A percentile compares a stretch with the other conserved stretches of the same genome.
Evolutionary conservation across 2,888 invertebrate genomes (phyloP).

Genomic region (Idaea aversata): DNA sequence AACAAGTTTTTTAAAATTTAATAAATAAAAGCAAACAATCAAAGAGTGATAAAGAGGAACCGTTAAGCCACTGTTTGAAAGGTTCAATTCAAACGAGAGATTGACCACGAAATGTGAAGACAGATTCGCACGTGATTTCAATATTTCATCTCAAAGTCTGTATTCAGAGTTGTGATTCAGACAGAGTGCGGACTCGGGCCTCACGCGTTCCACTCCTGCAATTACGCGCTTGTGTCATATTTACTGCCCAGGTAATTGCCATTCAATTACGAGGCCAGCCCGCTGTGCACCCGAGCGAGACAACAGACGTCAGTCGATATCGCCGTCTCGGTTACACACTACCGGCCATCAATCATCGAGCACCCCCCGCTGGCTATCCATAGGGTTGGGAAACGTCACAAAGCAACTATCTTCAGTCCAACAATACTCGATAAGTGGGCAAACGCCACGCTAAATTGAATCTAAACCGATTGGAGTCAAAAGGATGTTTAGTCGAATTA

Average conservation of each 20-base stretch:
- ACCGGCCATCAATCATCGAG: conserved; percentile 76
- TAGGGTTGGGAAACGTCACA: conserved; percentile 76
- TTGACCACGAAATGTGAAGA: conserved; percentile 35
- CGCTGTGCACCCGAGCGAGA: conserved; percentile 59
- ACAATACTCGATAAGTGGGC: conserved; percentile 77
- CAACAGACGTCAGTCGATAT: conserved; percentile 37
- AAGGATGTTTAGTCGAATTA: conserved; percentile 56
- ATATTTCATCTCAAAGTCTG: conserved; percentile 69
- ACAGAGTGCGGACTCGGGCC: conserved; percentile 62
- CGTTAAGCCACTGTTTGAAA: conserved; percentile 20
- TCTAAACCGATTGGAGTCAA: conserved; percentile 57
- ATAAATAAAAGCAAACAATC: conserved; percentile 8
- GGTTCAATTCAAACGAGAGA: conserved; percentile 17
- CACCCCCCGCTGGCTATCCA: conserved; percentile 71
- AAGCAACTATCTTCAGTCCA: conserved; percentile 59
- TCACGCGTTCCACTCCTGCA: conserved; percentile 74
- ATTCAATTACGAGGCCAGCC: conserved; percentile 77
- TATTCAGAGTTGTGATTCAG: conserved; percentile 65
- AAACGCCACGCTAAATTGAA: conserved; percentile 74
- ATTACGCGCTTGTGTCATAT: conserved; percentile 81
- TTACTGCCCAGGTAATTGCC: conserved; percentile 81
- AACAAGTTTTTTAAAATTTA: neutral
- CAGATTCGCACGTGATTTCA: conserved; percentile 52
- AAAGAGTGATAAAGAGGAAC: conserved; percentile 13
- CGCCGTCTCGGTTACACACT: conserved; percentile 53